These are phyloP conservation scores for Lysandra coridon DNA, from an alignment of 2,888 invertebrate genomes.

Conservation along the genomic window DNA sequence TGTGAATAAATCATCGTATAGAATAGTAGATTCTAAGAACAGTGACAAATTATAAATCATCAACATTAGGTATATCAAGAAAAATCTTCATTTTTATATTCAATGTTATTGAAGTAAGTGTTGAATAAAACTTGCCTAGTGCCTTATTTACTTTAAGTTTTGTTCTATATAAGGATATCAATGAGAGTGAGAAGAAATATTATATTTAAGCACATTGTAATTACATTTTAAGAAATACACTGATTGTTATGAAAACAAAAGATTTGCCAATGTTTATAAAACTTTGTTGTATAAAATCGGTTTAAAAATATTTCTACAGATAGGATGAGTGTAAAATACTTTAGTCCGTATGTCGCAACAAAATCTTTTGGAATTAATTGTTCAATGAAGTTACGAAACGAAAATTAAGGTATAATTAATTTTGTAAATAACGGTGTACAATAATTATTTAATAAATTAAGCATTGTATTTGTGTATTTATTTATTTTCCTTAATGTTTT, in stretches of 20 bases:
- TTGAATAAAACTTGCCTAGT: neutral
- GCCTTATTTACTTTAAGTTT: conserved; percentile 21
- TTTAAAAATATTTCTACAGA: neutral
- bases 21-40: neutral
- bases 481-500: neutral
- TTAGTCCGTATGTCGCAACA: neutral
- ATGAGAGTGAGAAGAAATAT: neutral
- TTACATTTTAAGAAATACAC: neutral
- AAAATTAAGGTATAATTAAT: conserved; percentile 32
- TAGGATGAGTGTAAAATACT: conserved; percentile 2
- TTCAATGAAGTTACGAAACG: neutral
- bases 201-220: neutral
- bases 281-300: neutral
- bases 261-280: neutral
- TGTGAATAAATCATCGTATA: too few relatives aligned
- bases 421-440: conserved; percentile 37
- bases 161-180: neutral
- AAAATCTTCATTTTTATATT: neutral
- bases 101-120: neutral
- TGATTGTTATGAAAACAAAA: neutral
- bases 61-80: neutral
- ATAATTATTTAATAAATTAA: conserved; percentile 33
- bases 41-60: neutral
- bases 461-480: neutral
- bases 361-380: neutral